Evolutionary conservation across 2,113 vertebrate species (phyloP).

Genomic region (Labrus mixtus): DNA sequence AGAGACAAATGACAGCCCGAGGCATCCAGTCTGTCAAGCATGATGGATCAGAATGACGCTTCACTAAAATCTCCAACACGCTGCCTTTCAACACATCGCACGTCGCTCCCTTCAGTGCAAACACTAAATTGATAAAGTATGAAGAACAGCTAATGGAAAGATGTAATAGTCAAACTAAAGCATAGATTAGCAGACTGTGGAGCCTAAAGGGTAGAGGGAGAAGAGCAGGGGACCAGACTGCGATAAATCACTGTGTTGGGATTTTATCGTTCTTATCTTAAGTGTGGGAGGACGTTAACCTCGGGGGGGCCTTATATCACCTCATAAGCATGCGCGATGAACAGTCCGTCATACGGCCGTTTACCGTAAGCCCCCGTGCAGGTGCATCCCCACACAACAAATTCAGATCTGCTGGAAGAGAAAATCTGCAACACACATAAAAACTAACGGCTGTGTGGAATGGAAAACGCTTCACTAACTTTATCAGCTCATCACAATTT

Average conservation of each 20-base stretch:
- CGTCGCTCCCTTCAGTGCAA: slow-evolving; percentile 74
- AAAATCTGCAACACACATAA: not conserved
- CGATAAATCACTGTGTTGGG: slow-evolving; percentile 64
- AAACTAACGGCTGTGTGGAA: not conserved
- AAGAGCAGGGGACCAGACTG: slow-evolving; percentile 41
- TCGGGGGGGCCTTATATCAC: slow-evolving; percentile 51
- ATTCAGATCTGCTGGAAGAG: not conserved
- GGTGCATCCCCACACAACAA: not conserved
- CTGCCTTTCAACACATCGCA: slow-evolving; percentile 67
- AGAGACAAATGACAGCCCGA: slow-evolving; percentile 75
- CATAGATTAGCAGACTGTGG: slow-evolving; percentile 67
- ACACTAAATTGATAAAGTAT: slow-evolving; percentile 78
- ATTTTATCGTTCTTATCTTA: slow-evolving; percentile 67
- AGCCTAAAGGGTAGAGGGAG: slow-evolving; percentile 64
- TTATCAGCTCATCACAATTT: not conserved
- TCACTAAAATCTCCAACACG: slow-evolving; percentile 64
- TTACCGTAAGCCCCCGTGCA: not conserved
- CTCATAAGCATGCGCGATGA: slow-evolving; percentile 7
- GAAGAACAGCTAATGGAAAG: slow-evolving; percentile 74
- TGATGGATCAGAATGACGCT: slow-evolving; percentile 78
- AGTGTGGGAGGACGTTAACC: slow-evolving; percentile 56
- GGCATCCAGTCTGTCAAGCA: slow-evolving; percentile 75
- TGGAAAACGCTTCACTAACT: not conserved
- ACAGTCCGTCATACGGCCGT: slow-evolving; percentile 13
- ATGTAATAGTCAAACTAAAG: slow-evolving; percentile 77